Percentiles rank a stretch among this genome's conserved stretches.
phyloP scores from a whole-genome alignment of 2,888 invertebrate genomes.

The Microplitis manilae region DNA sequence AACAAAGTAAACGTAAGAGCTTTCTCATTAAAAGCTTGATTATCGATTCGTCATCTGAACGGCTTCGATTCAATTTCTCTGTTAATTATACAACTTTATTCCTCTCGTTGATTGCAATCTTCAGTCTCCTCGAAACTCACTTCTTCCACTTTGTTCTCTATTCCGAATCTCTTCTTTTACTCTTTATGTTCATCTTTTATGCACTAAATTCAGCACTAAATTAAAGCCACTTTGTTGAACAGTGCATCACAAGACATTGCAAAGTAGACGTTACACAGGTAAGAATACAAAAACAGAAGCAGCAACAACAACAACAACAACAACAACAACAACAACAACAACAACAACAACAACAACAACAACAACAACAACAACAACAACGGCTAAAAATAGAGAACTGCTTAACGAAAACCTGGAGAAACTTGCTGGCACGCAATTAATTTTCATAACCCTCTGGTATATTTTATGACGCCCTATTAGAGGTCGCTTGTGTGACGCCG shows the following conservation, averaged over 20 bases:
- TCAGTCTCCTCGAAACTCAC: neutral
- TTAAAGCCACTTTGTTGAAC: neutral
- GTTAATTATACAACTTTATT: neutral
- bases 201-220: neutral
- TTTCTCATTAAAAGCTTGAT: neutral
- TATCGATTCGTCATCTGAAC: neutral
- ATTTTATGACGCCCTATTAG: constrained; percentile 46
- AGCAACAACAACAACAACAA: neutral
- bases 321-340: too few relatives aligned
- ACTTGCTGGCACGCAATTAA: constrained; percentile 47
- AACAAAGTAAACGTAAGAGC: neutral
- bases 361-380: neutral
- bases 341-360: neutral
- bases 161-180: too few relatives aligned
- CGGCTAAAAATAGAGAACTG: neutral
- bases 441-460: constrained; percentile 46
- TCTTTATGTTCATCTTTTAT: too few relatives aligned
- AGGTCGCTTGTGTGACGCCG: constrained; percentile 24
- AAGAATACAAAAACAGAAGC: neutral
- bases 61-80: neutral
- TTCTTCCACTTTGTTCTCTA: neutral
- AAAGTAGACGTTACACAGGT: neutral
- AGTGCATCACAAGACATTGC: too few relatives aligned
- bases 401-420: constrained; percentile 17
- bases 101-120: neutral